Base-by-base conservation (phyloP, 2,113 vertebrate species). In the Etia nguti region DNA sequence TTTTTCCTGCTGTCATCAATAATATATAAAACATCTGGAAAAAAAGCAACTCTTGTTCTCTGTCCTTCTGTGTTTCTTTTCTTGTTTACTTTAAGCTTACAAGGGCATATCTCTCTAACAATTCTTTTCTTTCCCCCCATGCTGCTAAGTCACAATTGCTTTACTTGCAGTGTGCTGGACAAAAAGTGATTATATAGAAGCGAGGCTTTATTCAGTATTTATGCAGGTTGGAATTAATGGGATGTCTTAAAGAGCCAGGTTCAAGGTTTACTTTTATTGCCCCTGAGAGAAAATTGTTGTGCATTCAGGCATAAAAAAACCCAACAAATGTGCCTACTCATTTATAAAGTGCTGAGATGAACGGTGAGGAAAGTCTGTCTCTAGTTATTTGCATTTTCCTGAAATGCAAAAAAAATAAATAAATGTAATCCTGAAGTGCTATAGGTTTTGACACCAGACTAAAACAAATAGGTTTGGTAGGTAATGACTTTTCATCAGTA, bases 21-120 rank as follows among this genome's bases (percentile, higher is more conserved):
- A 93, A 94, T 93, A 95, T 93, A 95, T 95, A 96, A 96, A 96
- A 95, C 82, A 82, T 90, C 83, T 94, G 57, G 38, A 92, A 94
- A 95, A 94, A 68, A 10, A 8, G 3, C 20, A 68, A 13, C 60
- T 82, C 62, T 57, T 59, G 83, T 85, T 89, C 85, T 86, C 92
- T 92, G 70, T 91, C 84, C 55, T 89, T 91, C 70, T 86, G 31
- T 89, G 65, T 87, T 90, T 85, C 81, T 54, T 56, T 87, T 84
- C 31, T 85, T 81, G 54, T 85, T 81, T 62, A 20, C 18, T 84
- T 68, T 11, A 38, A 54, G 22, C 79, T 84, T 75, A 34, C 79
- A 84, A 50, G 2, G 10, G 26, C 70, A 34, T 18, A 57, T 41
- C 60, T 70, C 55, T 57, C 57, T 54, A 56, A 48, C 24, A 48